Conservation (phyloP, 2,113 vertebrate species). For the Ammodytes dubius region DNA sequence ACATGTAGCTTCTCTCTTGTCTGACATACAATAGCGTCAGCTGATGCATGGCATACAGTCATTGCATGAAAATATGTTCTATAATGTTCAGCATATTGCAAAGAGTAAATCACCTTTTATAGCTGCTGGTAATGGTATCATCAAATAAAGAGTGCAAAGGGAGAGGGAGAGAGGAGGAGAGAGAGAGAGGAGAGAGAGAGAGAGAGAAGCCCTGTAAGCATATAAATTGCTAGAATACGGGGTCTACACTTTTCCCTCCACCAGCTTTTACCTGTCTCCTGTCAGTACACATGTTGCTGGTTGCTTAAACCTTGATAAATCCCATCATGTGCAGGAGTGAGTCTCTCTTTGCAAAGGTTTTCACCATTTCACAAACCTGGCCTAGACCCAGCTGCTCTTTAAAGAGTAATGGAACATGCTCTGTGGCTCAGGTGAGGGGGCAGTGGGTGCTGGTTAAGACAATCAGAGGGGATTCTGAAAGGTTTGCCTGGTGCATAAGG, state of each 20-base stretch:
- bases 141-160: not conserved
- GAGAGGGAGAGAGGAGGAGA: not conserved
- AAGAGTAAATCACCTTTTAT: slow-evolving; percentile 14
- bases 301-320: slow-evolving; percentile 17
- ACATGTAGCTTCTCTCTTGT: slow-evolving; percentile 19
- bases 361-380: slow-evolving; percentile 58
- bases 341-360: slow-evolving; percentile 20
- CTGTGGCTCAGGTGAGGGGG: slow-evolving; percentile 34
- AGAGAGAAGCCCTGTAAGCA: not conserved
- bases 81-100: slow-evolving; percentile 11
- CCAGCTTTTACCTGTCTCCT: slow-evolving; percentile 14
- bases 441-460: slow-evolving; percentile 5
- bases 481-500: slow-evolving; percentile 45
- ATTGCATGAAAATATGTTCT: slow-evolving; percentile 18
- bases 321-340: slow-evolving; percentile 2
- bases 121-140: slow-evolving; percentile 3
- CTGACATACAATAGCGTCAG: slow-evolving; percentile 6
- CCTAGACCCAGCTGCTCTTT: slow-evolving; percentile 60
- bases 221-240: not conserved
- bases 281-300: slow-evolving; percentile 1
- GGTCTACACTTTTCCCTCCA: slow-evolving; percentile 19
- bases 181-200: not conserved
- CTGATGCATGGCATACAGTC: slow-evolving; percentile 27
- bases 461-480: slow-evolving; percentile 35
- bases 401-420: slow-evolving; percentile 44